Conservation (phyloP, 2,113 vertebrate genomes). For the Hippocampus zosterae region DNA sequence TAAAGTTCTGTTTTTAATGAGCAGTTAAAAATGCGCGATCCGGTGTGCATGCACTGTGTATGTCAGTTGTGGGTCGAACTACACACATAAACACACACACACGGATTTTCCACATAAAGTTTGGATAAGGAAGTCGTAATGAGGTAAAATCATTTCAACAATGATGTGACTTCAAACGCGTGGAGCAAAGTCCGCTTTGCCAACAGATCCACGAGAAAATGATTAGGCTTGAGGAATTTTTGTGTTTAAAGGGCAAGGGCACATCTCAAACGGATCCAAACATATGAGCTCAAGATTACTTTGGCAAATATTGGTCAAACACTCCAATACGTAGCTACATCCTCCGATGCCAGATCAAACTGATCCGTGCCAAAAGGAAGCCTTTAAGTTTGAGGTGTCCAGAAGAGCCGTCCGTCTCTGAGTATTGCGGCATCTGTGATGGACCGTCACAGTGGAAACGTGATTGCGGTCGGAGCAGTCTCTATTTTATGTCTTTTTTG, state of each 20-base stretch:
- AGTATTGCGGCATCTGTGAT: neutral
- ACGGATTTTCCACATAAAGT: neutral
- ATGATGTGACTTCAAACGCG: neutral
- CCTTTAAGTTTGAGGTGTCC: neutral
- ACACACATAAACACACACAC: neutral
- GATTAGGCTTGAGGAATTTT: neutral
- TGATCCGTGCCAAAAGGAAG: neutral
- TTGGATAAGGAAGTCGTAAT: neutral
- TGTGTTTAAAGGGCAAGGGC: conserved; percentile 1
- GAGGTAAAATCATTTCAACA: conserved; percentile 5
- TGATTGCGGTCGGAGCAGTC: neutral
- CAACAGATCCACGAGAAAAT: conserved; percentile 1
- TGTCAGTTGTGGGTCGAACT: neutral
- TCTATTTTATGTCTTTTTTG: neutral
- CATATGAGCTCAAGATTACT: neutral
- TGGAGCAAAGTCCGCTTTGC: neutral
- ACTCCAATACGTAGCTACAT: conserved; percentile 4
- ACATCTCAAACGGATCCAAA: conserved; percentile 1
- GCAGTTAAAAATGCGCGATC: neutral
- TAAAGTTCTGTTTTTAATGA: neutral
- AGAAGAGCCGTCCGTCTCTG: conserved; percentile 1
- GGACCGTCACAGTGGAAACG: neutral
- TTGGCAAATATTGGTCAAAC: conserved; percentile 7
- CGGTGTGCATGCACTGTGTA: neutral
- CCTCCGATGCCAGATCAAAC: conserved; percentile 1